Base-by-base conservation (phyloP, 2,888 invertebrate genomes). In the Cryptophagus acutangulus region DNA sequence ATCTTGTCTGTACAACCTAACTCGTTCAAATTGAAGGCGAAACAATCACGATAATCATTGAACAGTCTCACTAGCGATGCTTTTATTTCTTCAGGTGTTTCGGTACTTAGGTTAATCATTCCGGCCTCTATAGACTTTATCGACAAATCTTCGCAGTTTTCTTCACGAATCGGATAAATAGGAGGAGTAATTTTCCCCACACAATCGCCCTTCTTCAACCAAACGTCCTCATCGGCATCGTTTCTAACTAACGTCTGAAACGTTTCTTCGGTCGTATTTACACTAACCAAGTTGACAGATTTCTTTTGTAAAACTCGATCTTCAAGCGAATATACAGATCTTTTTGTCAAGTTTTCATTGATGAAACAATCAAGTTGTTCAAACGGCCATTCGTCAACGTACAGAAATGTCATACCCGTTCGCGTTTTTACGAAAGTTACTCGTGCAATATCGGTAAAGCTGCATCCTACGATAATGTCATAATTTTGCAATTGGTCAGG, bases 401-500 rank as follows among this genome's bases (percentile, higher is more conserved):
- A 31, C 16, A 3, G 9, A 13, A 31, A 31, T 3, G 16, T 3
- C 3, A 31, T 31, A 8, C 31, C 16, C 13, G 3, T n/a, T 3
- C 4, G 9, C 3, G 15, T 31, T 13, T 15, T 31, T 2, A 31
- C 16, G n/a, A 10, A 31, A 5, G n/a, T 3, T 9, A 31, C 16
- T 15, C 16, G 13, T 3, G 3, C 37, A 15, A 46, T 29, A 5
- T 53, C 54, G 1, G 47, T 52, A 14, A 41, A 50, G 1, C 48
- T 48, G 9, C 54, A 41, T 5, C 55, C 52, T 3, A 55, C 45
- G 17, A 54, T 41, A n/a, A 57, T 12, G 15, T 53, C 53, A 2
- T 42, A 35, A 2, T 45, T 39, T 34, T 55, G 53, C 3, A 42
- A 48, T 15, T 51, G 36, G 34, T 57, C 53, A 5, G 52, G 51